Conservation (phyloP, 2,888 invertebrate species). For the Brachypalpus laphriformis region DNA sequence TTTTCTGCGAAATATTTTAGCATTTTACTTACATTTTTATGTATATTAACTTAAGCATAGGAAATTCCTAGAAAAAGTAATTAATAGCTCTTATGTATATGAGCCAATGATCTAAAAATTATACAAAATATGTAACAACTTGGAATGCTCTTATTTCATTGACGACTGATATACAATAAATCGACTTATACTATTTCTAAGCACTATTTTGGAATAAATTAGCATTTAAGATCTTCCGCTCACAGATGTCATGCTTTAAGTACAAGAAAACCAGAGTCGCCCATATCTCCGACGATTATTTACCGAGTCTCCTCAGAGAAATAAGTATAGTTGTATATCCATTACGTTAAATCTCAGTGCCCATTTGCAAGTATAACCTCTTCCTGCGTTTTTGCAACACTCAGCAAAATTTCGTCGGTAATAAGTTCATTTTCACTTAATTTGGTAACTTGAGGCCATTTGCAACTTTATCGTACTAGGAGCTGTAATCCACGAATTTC, state of each 20-base stretch:
- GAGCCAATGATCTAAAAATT: no score
- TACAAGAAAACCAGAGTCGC: background rate
- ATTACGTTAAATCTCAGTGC: background rate
- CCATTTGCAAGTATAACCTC: background rate
- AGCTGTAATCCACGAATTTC: conserved; percentile 19
- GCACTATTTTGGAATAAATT: no score
- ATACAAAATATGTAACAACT: no score
- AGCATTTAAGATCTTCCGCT: no score
- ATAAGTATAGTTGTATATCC: background rate
- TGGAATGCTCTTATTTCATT: no score
- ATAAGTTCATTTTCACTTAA: conserved; percentile 43
- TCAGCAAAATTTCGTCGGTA: conserved; percentile 26
- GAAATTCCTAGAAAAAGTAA: no score
- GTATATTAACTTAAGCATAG: no score
- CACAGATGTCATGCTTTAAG: background rate
- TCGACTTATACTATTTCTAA: no score
- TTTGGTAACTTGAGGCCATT: conserved; percentile 33
- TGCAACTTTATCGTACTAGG: conserved; percentile 19
- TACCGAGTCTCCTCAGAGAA: background rate
- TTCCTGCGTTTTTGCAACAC: conserved; percentile 1
- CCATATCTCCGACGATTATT: background rate
- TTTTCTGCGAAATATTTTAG: no score
- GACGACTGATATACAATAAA: no score
- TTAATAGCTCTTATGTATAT: no score
- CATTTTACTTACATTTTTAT: no score